phyloP scores from a whole-genome alignment of 2,888 invertebrate species.

The Antheraea yamamai region DNA sequence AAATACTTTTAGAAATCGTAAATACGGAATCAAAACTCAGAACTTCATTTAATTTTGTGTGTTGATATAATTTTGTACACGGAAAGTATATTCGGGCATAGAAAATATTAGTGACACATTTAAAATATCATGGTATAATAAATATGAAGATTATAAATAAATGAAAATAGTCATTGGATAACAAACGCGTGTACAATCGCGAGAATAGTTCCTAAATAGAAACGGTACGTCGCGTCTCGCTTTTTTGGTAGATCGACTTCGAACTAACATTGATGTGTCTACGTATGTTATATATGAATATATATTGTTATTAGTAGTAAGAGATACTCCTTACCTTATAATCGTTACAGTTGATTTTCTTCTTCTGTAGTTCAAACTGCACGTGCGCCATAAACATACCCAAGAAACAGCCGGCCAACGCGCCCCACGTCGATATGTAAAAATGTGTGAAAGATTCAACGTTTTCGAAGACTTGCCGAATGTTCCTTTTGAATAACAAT shows the following conservation, averaged over 20 bases:
- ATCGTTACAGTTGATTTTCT: slow-evolving; percentile 21
- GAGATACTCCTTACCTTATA: slow-evolving; percentile 19
- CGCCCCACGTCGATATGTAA: slow-evolving; percentile 30
- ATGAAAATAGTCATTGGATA: not conserved
- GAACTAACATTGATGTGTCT: not conserved
- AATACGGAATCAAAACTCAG: too few species aligned
- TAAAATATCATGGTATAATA: too few species aligned
- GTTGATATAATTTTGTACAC: too few species aligned
- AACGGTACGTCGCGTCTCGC: too few species aligned
- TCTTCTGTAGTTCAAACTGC: slow-evolving; percentile 27
- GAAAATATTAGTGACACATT: too few species aligned
- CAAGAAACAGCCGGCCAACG: slow-evolving; percentile 27
- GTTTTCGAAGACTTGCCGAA: slow-evolving; percentile 19
- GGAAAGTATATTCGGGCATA: too few species aligned
- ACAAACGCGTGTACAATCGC: too few species aligned
- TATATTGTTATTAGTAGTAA: not conserved
- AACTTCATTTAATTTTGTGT: too few species aligned
- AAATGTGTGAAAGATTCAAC: slow-evolving; percentile 22
- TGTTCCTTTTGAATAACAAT: slow-evolving; percentile 17
- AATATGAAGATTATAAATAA: too few species aligned
- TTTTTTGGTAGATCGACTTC: too few species aligned
- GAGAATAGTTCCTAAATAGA: too few species aligned
- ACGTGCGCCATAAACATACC: slow-evolving; percentile 28
- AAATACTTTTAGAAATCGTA: too few species aligned
- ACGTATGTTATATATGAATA: not conserved